These are phyloP conservation scores for Diaperis boleti DNA, from an alignment of 2,888 invertebrate species.

Conservation along the genomic window DNA sequence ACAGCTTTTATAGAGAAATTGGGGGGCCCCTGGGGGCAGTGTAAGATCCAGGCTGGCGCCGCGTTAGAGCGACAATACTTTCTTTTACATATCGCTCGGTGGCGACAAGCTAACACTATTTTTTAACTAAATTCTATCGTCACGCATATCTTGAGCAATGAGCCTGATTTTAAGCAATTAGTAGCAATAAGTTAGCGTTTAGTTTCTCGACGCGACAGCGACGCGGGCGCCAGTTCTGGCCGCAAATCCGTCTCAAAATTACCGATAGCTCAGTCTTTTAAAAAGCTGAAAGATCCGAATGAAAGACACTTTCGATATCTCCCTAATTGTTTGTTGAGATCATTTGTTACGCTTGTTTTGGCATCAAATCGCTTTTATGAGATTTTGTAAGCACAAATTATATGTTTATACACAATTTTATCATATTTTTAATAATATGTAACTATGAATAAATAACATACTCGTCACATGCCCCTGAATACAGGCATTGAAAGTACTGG, in stretches of 20 bases:
- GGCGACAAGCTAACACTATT: background rate
- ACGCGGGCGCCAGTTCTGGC: conserved; percentile 27
- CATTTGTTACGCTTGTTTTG: conserved; percentile 54
- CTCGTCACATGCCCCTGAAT: conserved; percentile 37
- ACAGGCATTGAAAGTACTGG: conserved; percentile 37
- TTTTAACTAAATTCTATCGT: background rate
- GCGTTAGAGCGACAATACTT: conserved; percentile 16
- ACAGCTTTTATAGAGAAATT: background rate
- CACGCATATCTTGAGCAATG: conserved; percentile 23
- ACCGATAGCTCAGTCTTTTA: conserved; percentile 20
- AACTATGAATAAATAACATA: conserved; percentile 45
- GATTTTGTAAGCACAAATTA: conserved; percentile 65
- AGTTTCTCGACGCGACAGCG: background rate
- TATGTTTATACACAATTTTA: conserved; percentile 67
- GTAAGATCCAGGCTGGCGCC: conserved; percentile 24
- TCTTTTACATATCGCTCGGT: conserved; percentile 16
- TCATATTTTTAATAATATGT: conserved; percentile 66
- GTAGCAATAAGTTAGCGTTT: conserved; percentile 31
- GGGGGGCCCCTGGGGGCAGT: background rate
- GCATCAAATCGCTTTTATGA: conserved; percentile 58
- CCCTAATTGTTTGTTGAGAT: conserved; percentile 51
- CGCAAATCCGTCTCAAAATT: conserved; percentile 36
- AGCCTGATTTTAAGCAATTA: conserved; percentile 26
- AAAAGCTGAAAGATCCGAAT: conserved; percentile 18
- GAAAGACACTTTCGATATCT: conserved; percentile 41